Evolutionary conservation across 2,113 vertebrate genomes (phyloP), one percentile per base, ranked within the genome.

Genomic region (Peromyscus polionotus): DNA sequence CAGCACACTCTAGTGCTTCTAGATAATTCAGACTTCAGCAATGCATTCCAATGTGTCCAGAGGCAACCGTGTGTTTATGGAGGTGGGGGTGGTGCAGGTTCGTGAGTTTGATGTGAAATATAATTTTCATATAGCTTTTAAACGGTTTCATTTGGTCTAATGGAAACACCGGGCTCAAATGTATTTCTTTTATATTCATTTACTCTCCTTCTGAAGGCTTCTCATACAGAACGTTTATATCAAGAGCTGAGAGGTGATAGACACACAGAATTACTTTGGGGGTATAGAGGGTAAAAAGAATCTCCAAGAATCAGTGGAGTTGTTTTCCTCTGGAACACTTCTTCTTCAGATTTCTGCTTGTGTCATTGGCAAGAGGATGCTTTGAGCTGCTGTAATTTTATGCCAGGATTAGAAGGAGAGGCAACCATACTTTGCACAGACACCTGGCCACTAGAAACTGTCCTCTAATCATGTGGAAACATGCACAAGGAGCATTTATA

Each of bases 151-250:
- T 92, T 59, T 88, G 63, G 39, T 70, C 79, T 91, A 92, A 72
- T n/a, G 33, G 65, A 45, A 95, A 79, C 39, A 45, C 5, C 6
- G 20, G 13, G 19, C 39, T 28, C 4, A 86, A 68, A 87, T 36
- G 1, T 51, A 81, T 95, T 95, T 90, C 61, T 57, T 96, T 91
- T 42, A 51, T 65, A 93, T 42, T 90, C 36, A 17, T 95, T 92
- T 89, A 42, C 59, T 36, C 13, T 57, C 57, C 57, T 57, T 96
- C 68, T 70, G 24, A 89, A 93, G 73, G 10, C 14, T 96, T 75
- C 26, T 90, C 45, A 36, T 54, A 54, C 5, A 51, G 36, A 72
- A 4, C 10, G 6, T 67, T 95, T 65, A 72, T 84, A 87, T 36
- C 79, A 86, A 90, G 57, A 84, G 11, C 33, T 7, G 59, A 94